Evolutionary conservation across 2,797 vertebrate species (phyloP).

Genomic region (Aphelocoma californica): DNA sequence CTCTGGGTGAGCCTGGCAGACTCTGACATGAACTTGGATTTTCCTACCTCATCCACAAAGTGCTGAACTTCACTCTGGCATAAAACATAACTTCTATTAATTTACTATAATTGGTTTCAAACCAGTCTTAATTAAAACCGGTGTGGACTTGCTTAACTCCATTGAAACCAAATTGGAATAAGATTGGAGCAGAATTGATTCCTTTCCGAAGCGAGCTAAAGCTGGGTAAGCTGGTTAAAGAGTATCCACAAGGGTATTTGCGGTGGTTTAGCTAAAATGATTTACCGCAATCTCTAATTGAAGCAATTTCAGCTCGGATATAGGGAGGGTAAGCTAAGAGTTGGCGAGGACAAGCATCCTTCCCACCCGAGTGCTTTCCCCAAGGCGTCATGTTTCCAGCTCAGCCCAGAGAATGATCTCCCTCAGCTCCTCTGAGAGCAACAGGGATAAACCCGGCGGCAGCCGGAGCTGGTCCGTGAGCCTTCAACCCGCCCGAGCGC

Average conservation of each 20-base stretch:
- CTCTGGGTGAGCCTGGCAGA: neutral
- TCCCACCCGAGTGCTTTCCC: neutral
- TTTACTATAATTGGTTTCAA: slow-evolving; percentile 21
- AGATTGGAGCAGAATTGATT: neutral
- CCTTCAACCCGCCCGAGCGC: neutral
- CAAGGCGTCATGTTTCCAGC: slow-evolving; percentile 2
- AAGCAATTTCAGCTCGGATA: slow-evolving; percentile 30
- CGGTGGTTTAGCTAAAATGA: slow-evolving; percentile 25
- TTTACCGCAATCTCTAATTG: slow-evolving; percentile 40
- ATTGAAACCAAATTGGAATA: slow-evolving; percentile 8
- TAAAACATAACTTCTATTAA: neutral
- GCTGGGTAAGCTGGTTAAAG: slow-evolving; percentile 53
- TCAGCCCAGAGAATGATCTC: neutral
- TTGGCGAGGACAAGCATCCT: neutral
- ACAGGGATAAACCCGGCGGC: neutral
- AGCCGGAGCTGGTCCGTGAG: slow-evolving; percentile 25
- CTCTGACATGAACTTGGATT: rapidly evolving
- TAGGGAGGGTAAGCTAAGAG: neutral
- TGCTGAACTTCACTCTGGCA: neutral
- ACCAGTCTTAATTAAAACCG: slow-evolving; percentile 42
- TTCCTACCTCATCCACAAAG: neutral
- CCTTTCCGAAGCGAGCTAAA: neutral
- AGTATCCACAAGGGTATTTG: slow-evolving; percentile 27
- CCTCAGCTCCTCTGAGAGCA: neutral
- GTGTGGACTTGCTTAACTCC: slow-evolving; percentile 18